phyloP scores from a whole-genome alignment of 2,888 invertebrate genomes.

The Phymatocera aterrima region DNA sequence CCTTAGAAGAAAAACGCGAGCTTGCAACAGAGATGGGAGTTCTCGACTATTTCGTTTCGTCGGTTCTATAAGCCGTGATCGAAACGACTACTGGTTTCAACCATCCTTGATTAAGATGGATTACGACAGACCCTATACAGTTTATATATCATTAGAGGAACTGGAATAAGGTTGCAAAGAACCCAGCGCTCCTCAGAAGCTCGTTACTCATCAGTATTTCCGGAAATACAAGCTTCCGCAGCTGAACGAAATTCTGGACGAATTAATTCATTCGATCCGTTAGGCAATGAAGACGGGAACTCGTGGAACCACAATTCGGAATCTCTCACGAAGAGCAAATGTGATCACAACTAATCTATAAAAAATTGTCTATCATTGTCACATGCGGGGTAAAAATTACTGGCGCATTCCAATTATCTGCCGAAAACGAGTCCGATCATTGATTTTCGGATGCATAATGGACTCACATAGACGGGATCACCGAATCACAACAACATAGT shows the following conservation, averaged over 20 bases:
- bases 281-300: too few species aligned
- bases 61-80: neutral
- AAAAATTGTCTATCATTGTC: too few species aligned
- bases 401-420: neutral
- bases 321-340: too few species aligned
- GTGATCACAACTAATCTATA: too few species aligned
- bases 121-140: conserved; percentile 13
- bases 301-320: too few species aligned
- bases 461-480: neutral
- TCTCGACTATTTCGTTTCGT: neutral
- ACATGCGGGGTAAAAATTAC: too few species aligned
- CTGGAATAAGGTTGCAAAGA: neutral
- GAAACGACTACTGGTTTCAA: neutral
- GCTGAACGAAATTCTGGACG: neutral
- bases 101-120: conserved; percentile 8
- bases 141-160: conserved; percentile 15
- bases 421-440: neutral
- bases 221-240: neutral
- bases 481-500: neutral
- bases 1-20: neutral
- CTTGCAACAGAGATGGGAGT: neutral
- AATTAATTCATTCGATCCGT: neutral
- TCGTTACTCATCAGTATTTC: conserved; percentile 7
- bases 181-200: neutral
- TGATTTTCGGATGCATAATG: neutral